Base-by-base conservation (phyloP, 2,888 invertebrate genomes). In the Cheilosia urbana region DNA sequence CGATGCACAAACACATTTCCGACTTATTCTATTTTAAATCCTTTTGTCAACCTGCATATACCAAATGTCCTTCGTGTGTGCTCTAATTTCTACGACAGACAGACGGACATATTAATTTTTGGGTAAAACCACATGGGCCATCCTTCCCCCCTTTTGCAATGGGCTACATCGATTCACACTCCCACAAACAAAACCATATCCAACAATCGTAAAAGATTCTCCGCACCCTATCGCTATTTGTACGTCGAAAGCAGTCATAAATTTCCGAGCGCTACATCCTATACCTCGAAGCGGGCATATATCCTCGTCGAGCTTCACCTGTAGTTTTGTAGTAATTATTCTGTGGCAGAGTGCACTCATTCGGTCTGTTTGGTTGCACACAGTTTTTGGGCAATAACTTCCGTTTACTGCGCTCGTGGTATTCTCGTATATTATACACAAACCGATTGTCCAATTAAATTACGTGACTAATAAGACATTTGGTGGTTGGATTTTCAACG, bases 41-140 rank as follows among this genome's bases (percentile, higher is more conserved):
- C 58, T 37, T 49, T 60, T 60, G 60, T 71, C 49, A 60, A 60
- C 58, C 40, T 37, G 71, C 58, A 60, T 60, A 60, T 60, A 60
- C 71, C 34, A 19, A 37, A 60, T 71, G 71, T 71, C 71, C 71
- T 49, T 71, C 24, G 71, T 58, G 13, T 71, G 49, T 71, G 71
- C 21, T 57, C 69, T 69, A 69, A 69, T 69, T 69, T 47, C 45
- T 15, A 42, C n/a, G 34, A 19, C 45, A 69, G 57, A 57, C 45
- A 69, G 57, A 57, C 27, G 34, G 51, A 51, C 51, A 51, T 57
- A 55, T 55, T 57, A 69, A 68, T 55, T 19, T 53, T 68, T 9
- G 6, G 40, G 3, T 4, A 55, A 68, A 68, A 34, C 69, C 57
- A 19, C 68, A 57, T 34, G 40, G 27, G 42, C 19, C 19, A n/a